Evolutionary conservation across 2,888 invertebrate species (phyloP).

Genomic region (Exephanes ischioxanthus): DNA sequence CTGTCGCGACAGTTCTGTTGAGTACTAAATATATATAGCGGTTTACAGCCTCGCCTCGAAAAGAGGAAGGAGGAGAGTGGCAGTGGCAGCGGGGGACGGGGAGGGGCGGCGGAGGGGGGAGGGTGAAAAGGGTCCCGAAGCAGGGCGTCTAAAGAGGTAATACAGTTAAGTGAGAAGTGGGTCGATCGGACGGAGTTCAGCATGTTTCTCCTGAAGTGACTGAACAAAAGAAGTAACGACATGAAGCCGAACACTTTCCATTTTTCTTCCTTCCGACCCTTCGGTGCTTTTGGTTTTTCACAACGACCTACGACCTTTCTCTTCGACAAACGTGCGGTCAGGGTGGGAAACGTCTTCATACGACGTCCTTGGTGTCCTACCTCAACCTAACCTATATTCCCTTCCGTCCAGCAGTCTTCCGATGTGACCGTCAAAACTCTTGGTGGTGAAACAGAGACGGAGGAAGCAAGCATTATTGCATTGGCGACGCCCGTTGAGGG

Average conservation of each 20-base stretch:
- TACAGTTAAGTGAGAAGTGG: constrained; percentile 47
- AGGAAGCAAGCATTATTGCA: constrained; percentile 48
- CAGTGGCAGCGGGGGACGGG: not conserved
- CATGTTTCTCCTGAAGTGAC: constrained; percentile 20
- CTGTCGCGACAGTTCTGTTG: constrained; percentile 7
- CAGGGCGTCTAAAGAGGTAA: constrained; percentile 52
- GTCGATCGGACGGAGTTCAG: constrained; percentile 40
- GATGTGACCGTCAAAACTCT: constrained; percentile 28
- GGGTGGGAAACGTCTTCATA: constrained; percentile 38
- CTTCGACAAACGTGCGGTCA: constrained; percentile 42
- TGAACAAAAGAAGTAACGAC: constrained; percentile 21
- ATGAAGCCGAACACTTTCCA: not conserved
- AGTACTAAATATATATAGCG: constrained; percentile 20
- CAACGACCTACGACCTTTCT: constrained; percentile 64
- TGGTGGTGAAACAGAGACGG: constrained; percentile 35
- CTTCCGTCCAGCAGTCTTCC: constrained; percentile 4
- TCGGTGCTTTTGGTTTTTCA: constrained; percentile 30
- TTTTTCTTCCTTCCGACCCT: constrained; percentile 29
- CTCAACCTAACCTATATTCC: constrained; percentile 60
- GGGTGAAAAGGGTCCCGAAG: constrained; percentile 38
- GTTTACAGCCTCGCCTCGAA: constrained; percentile 41
- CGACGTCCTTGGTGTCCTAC: constrained; percentile 42
- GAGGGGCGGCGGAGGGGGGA: not conserved
- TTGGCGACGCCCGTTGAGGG: constrained; percentile 55
- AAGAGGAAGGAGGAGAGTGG: constrained; percentile 14